Percentiles rank a stretch among this genome's conserved stretches.
These are phyloP conservation scores for Tetramorium simillimum DNA, from an alignment of 1,140 invertebrate species.

Conservation along the genomic window DNA sequence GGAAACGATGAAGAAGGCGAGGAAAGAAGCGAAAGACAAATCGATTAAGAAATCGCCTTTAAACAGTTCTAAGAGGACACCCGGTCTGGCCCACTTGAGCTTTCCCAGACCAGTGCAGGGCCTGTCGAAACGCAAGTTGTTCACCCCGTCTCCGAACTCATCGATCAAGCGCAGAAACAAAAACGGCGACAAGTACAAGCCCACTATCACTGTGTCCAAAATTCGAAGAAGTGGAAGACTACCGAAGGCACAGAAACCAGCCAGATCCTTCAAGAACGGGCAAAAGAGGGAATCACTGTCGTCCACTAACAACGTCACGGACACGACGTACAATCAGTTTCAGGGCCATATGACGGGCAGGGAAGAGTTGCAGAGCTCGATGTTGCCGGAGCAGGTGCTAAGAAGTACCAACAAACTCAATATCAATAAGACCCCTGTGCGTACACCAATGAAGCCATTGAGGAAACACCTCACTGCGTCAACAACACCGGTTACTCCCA, in stretches of 20 bases:
- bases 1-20: constrained; percentile 80
- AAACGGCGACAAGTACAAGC: constrained; percentile 69
- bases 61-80: constrained; percentile 73
- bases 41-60: constrained; percentile 79
- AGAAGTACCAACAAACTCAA: constrained; percentile 62
- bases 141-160: constrained; percentile 75
- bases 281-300: constrained; percentile 39
- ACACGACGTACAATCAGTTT: constrained; percentile 79
- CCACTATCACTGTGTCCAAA: constrained; percentile 69
- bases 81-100: constrained; percentile 53
- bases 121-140: constrained; percentile 79
- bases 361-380: constrained; percentile 81
- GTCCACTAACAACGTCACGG: constrained; percentile 51
- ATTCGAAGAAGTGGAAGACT: constrained; percentile 70
- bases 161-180: constrained; percentile 70
- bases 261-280: constrained; percentile 16
- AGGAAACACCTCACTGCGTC: constrained; percentile 69
- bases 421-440: constrained; percentile 74
- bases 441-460: constrained; percentile 81
- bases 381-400: constrained; percentile 74
- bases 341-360: constrained; percentile 80
- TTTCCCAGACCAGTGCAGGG: constrained; percentile 69
- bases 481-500: constrained; percentile 61
- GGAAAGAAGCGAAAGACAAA: constrained; percentile 81
- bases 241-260: constrained; percentile 34